Conservation (phyloP, 2,888 invertebrate genomes). For the Teleiodes luculella region DNA sequence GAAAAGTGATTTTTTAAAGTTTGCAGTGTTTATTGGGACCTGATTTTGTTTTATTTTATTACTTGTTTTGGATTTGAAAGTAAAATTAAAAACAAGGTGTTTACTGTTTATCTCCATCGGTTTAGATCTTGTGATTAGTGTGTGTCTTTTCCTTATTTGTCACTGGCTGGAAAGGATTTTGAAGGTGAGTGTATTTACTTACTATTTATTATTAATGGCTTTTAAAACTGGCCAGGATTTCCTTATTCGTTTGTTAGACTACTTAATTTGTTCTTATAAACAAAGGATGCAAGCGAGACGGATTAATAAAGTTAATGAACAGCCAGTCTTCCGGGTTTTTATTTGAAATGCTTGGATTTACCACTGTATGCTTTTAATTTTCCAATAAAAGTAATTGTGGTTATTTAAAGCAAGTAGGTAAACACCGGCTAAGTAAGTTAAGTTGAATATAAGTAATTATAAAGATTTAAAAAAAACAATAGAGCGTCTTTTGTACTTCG, state of each 20-base stretch:
- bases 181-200: conserved; percentile 25
- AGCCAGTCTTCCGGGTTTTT: background rate
- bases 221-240: background rate
- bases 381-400: no score
- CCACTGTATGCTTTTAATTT: background rate
- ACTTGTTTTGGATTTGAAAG: background rate
- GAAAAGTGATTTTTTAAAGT: conserved; percentile 7
- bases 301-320: background rate
- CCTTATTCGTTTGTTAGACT: conserved; percentile 2
- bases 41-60: background rate
- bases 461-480: no score
- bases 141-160: conserved; percentile 17
- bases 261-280: background rate
- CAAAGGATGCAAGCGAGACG: conserved; percentile 2
- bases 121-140: conserved; percentile 26
- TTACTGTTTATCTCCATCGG: conserved; percentile 17
- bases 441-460: no score
- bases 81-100: conserved; percentile 1
- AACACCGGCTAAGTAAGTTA: no score
- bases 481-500: no score
- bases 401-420: no score
- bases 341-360: background rate
- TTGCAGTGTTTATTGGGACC: background rate
- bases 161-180: conserved; percentile 25
- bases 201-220: background rate